Percentiles rank a stretch among this genome's conserved stretches.
phyloP scores from a whole-genome alignment of 2,888 invertebrate genomes.

The Apamea crenata region DNA sequence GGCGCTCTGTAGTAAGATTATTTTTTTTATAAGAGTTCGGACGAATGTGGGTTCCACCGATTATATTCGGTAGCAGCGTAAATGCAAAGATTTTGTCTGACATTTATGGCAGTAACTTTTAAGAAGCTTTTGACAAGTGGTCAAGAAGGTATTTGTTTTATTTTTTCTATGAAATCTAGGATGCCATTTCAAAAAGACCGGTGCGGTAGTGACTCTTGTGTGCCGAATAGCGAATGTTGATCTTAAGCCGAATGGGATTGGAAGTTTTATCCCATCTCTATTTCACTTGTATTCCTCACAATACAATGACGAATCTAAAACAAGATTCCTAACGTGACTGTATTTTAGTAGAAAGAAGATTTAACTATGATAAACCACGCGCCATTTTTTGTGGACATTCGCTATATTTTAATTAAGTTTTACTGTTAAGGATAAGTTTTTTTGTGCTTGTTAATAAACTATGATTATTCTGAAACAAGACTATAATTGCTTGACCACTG shows the following conservation, averaged over 20 bases:
- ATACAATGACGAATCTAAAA: slow-evolving; percentile 62
- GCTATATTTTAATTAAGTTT: slow-evolving; percentile 46
- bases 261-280: neutral
- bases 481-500: neutral
- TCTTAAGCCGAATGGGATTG: neutral
- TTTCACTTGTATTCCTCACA: slow-evolving; percentile 41
- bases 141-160: neutral
- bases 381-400: slow-evolving; percentile 8
- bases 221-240: neutral
- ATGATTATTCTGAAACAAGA: neutral
- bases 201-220: neutral
- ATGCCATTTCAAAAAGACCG: no score
- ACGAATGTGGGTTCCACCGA: neutral
- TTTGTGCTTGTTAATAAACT: neutral
- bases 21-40: neutral
- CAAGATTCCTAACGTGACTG: slow-evolving; percentile 53
- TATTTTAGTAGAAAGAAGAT: slow-evolving; percentile 15
- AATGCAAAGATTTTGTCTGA: neutral
- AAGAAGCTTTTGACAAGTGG: neutral
- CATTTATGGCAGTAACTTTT: neutral
- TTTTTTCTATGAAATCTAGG: neutral
- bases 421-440: neutral
- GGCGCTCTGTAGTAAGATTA: slow-evolving; percentile 47
- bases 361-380: slow-evolving; percentile 34
- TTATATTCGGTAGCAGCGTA: neutral